Evolutionary conservation across 2,797 vertebrate species (phyloP).

Genomic region (Peromyscus attwateri): DNA sequence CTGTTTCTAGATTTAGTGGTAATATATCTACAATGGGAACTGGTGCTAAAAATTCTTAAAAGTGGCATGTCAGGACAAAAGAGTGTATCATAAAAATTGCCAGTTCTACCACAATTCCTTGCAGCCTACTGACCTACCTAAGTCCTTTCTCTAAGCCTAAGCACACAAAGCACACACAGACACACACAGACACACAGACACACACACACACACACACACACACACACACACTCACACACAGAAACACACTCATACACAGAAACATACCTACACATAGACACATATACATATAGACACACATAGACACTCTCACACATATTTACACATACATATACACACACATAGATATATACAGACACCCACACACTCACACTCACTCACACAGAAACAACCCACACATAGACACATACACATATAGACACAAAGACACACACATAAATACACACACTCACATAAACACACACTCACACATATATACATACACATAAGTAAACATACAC

Average conservation of each 20-base stretch:
- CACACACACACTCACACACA: neutral
- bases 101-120: neutral
- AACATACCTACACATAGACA: neutral
- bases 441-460: neutral
- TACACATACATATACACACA: neutral
- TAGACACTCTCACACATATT: neutral
- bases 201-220: neutral
- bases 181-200: neutral
- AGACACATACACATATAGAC: neutral
- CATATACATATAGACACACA: neutral
- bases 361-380: no score
- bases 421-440: neutral
- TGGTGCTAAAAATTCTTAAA: neutral
- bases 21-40: neutral
- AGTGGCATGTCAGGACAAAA: neutral
- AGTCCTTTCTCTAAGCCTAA: conserved; percentile 6
- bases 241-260: neutral
- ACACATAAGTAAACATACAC: no score
- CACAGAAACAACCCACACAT: neutral
- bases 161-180: neutral
- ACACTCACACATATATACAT: neutral
- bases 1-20: conserved; percentile 5
- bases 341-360: no score
- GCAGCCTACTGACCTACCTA: neutral
- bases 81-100: neutral